A percentile compares a stretch with the other conserved stretches of the same genome.
Evolutionary conservation across 2,888 invertebrate species (phyloP).

Genomic region (Euphydryas editha): DNA sequence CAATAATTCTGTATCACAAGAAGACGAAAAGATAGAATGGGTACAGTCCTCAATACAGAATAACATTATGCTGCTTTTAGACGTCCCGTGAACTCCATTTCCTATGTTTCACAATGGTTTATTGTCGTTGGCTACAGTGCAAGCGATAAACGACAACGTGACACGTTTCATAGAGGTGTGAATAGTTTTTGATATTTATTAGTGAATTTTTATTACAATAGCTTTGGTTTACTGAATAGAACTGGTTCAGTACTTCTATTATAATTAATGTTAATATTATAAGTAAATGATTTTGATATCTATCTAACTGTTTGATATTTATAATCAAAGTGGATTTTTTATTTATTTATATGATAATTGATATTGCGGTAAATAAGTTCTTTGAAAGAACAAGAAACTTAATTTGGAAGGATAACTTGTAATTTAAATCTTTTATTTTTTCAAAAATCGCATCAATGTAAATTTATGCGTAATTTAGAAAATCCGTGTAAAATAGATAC

Average conservation of each 20-base stretch:
- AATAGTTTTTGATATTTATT: conserved; percentile 22
- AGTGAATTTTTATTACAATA: conserved; percentile 27
- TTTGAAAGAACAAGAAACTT: too few relatives aligned
- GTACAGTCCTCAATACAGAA: conserved; percentile 21
- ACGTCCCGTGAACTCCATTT: conserved; percentile 40
- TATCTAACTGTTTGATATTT: background rate
- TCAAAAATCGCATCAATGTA: too few relatives aligned
- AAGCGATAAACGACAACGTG: conserved; percentile 33
- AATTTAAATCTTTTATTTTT: too few relatives aligned
- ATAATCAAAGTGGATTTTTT: background rate
- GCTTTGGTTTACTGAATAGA: background rate
- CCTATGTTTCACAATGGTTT: conserved; percentile 40
- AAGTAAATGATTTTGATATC: background rate
- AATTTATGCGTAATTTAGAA: too few relatives aligned
- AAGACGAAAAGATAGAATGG: conserved; percentile 23
- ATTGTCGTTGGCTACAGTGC: conserved; percentile 39
- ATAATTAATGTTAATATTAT: background rate
- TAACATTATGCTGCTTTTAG: conserved; percentile 26
- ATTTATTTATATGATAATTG: too few relatives aligned
- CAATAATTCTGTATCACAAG: background rate
- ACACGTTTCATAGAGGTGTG: conserved; percentile 16
- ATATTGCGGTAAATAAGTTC: too few relatives aligned
- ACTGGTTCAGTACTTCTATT: background rate
- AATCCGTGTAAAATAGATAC: too few relatives aligned
- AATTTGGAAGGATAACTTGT: too few relatives aligned